Conservation (phyloP, 1,140 invertebrate genomes). For the Cydia fagiglandana region DNA sequence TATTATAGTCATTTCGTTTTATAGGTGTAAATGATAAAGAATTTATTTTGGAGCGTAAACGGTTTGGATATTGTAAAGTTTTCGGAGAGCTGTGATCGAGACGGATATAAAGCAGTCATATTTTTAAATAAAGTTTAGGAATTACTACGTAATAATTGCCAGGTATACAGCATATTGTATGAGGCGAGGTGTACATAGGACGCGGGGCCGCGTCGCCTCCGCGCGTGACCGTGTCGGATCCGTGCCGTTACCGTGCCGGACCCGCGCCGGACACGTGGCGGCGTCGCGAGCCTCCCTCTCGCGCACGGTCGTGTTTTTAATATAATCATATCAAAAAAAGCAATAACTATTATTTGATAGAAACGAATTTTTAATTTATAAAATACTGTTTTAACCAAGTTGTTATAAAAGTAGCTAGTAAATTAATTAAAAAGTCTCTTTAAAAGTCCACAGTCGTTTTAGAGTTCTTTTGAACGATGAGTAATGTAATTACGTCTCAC, state of each 20-base stretch:
- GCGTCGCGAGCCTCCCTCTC: slow-evolving; percentile 34
- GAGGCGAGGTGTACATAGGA: slow-evolving; percentile 26
- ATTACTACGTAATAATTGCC: slow-evolving; percentile 69
- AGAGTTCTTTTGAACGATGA: slow-evolving; percentile 76
- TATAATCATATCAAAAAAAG: slow-evolving; percentile 76
- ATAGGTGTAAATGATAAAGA: slow-evolving; percentile 75
- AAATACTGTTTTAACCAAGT: slow-evolving; percentile 75
- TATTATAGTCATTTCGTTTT: slow-evolving; percentile 78
- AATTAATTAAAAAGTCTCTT: slow-evolving; percentile 71
- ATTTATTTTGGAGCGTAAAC: slow-evolving; percentile 75
- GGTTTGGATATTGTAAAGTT: slow-evolving; percentile 74
- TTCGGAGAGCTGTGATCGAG: slow-evolving; percentile 77
- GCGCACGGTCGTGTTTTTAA: slow-evolving; percentile 38
- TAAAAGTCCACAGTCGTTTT: slow-evolving; percentile 73
- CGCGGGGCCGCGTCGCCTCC: background rate
- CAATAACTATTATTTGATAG: slow-evolving; percentile 78
- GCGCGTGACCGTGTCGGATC: background rate
- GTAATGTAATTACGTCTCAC: slow-evolving; percentile 60
- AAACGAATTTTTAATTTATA: slow-evolving; percentile 70
- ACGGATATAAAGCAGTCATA: slow-evolving; percentile 78
- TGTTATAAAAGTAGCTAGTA: slow-evolving; percentile 77
- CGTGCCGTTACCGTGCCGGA: background rate
- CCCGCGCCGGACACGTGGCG: slow-evolving; percentile 17
- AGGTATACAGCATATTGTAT: slow-evolving; percentile 48
- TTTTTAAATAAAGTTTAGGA: slow-evolving; percentile 76